These are phyloP conservation scores for Ceuthmochares aereus DNA, from an alignment of 2,113 vertebrate genomes.

Conservation along the genomic window DNA sequence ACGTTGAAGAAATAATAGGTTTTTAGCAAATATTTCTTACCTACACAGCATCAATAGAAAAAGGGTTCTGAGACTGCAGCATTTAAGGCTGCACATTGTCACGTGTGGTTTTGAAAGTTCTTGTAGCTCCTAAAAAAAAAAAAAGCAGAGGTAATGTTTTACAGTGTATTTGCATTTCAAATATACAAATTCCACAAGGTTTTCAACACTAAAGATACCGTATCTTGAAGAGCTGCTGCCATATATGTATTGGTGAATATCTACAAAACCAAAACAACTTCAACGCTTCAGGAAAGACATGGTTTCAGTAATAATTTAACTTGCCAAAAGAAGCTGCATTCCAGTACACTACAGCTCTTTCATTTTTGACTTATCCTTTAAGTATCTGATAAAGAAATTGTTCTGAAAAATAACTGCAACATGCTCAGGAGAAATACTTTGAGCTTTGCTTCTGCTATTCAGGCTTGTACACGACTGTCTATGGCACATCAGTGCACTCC, in stretches of 20 bases:
- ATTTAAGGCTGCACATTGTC: slow-evolving; percentile 28
- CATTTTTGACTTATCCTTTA: neutral
- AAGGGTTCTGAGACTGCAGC: neutral
- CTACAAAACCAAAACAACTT: neutral
- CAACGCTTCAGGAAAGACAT: neutral
- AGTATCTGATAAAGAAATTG: neutral
- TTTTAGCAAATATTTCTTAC: slow-evolving; percentile 31
- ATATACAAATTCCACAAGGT: neutral
- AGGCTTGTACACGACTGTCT: neutral
- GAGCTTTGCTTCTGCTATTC: neutral
- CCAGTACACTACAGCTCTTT: neutral
- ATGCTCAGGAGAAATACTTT: neutral
- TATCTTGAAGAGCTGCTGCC: neutral
- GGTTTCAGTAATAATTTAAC: neutral
- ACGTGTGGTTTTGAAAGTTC: neutral
- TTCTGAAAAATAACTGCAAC: neutral
- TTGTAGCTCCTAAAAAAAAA: neutral
- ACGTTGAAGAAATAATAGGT: neutral
- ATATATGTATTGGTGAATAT: neutral
- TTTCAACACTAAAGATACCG: neutral
- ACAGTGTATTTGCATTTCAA: neutral
- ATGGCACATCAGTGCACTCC: neutral
- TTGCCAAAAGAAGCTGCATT: neutral
- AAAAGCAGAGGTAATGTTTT: neutral
- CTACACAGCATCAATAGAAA: slow-evolving; percentile 43